Evolutionary conservation across 2,113 vertebrate species (phyloP).

Genomic region (Peromyscus polionotus): DNA sequence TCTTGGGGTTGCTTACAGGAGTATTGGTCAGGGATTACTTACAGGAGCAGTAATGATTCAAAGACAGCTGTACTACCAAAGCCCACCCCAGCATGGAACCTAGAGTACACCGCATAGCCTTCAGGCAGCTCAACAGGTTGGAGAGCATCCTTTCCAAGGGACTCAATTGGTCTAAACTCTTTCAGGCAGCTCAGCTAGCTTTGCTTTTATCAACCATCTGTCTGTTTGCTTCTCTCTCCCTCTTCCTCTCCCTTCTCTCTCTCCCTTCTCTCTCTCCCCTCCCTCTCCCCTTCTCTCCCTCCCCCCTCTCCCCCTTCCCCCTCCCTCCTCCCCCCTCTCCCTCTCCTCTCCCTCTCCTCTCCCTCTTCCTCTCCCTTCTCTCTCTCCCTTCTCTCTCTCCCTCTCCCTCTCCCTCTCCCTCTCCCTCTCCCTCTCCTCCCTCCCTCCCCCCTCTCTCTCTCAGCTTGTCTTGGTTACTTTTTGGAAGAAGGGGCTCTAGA

Average conservation of each 20-base stretch:
- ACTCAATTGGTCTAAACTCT: not conserved
- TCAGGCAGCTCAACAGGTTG: not conserved
- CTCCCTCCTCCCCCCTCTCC: too few species aligned
- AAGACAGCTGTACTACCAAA: not conserved
- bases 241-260: too few species aligned
- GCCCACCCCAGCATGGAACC: not conserved
- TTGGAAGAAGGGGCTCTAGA: not conserved
- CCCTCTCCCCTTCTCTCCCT: too few species aligned
- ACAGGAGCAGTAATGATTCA: not conserved
- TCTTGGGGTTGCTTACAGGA: not conserved
- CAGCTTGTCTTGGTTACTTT: not conserved
- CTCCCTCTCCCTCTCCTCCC: too few species aligned
- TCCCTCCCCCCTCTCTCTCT: too few species aligned
- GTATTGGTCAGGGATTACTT: not conserved
- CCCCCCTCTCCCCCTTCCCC: too few species aligned
- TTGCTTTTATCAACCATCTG: not conserved
- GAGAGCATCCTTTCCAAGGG: not conserved
- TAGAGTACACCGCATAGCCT: not conserved
- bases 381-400: too few species aligned
- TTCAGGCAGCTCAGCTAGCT: not conserved
- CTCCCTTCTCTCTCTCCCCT: accelerated
- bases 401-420: too few species aligned
- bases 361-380: accelerated
- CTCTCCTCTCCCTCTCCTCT: too few species aligned
- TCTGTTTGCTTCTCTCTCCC: too few species aligned